Evolutionary conservation across 2,113 vertebrate genomes (phyloP).

Genomic region (Corvus moneduloides): DNA sequence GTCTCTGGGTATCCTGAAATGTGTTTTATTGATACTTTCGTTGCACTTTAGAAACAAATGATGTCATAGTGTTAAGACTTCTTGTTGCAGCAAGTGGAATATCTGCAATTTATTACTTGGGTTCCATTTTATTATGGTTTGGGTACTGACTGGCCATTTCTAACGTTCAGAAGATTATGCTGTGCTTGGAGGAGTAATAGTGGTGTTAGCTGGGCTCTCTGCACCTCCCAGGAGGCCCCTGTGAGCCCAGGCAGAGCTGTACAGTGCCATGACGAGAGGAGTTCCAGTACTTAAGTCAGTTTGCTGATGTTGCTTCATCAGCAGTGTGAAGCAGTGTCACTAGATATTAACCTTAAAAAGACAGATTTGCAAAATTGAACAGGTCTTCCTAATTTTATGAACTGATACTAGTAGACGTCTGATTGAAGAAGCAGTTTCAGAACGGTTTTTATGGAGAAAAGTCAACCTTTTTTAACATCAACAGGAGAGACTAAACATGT

Average conservation of each 20-base stretch:
- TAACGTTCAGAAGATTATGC: background rate
- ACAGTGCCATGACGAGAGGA: background rate
- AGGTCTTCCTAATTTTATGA: background rate
- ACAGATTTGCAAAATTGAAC: background rate
- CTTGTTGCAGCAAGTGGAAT: background rate
- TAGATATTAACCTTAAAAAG: background rate
- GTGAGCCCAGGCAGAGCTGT: background rate
- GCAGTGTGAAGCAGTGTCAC: background rate
- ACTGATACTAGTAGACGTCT: background rate
- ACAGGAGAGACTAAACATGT: background rate
- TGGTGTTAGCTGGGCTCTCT: background rate
- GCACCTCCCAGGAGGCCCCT: background rate
- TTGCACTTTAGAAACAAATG: background rate
- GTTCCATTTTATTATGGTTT: background rate
- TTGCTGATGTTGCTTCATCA: background rate
- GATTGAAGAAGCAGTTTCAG: background rate
- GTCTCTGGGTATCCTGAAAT: background rate
- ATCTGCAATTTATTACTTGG: background rate
- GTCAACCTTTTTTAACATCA: background rate
- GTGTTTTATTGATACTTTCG: background rate
- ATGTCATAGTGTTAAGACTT: background rate
- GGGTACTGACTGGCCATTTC: background rate
- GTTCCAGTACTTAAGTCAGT: background rate
- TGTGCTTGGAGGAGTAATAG: accelerated
- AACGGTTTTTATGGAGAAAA: background rate